Base-by-base conservation (phyloP, 2,797 vertebrate species). In the Ceryle rudis region DNA sequence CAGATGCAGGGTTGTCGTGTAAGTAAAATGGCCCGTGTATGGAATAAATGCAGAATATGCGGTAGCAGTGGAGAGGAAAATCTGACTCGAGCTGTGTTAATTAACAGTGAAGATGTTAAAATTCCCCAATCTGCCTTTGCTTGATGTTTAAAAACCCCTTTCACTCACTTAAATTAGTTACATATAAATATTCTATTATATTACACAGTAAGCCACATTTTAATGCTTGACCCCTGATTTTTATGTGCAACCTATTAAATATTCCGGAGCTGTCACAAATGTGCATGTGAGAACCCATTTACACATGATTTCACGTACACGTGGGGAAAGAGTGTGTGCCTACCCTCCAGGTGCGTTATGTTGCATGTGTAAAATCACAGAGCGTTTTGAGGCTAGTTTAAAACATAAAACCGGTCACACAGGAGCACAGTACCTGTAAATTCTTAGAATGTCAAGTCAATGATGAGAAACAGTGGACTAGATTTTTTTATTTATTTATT, bases 81-180 rank as follows among this genome's bases (percentile, higher is more conserved):
- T 77, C 69, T 82, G 64, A 79, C 77, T 91, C 25, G 15, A 25
- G 13, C 70, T 84, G 35, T 61, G 29, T 83, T 77, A 31, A 44
- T 86, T 75, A 90, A 55, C 66, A 79, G 9, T 35, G 33, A 91
- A 57, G 57, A 44, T 86, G 33, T 69, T 74, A 47, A 62, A n/a
- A 41, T 54, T 69, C 92, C 78, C 69, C 74, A 67, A 73, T 80
- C 55, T 31, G 2, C 62, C 47, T 94, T 93, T 90, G 29, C 52
- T 92, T 86, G 85, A 52, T 92, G 62, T 94, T 91, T 73, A 14
- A 86, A 84, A 64, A 9, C 2, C 55, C 80, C 85, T 95, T 96
- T 95, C 72, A 79, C 90, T 90, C 77, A 81, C 95, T 93, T 91
- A 80, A 97, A 51, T 96, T 84, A 69, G 58, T 91, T 85, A 65